phyloP scores from a whole-genome alignment of 2,797 vertebrate genomes.

The Anomalospiza imberbis region DNA sequence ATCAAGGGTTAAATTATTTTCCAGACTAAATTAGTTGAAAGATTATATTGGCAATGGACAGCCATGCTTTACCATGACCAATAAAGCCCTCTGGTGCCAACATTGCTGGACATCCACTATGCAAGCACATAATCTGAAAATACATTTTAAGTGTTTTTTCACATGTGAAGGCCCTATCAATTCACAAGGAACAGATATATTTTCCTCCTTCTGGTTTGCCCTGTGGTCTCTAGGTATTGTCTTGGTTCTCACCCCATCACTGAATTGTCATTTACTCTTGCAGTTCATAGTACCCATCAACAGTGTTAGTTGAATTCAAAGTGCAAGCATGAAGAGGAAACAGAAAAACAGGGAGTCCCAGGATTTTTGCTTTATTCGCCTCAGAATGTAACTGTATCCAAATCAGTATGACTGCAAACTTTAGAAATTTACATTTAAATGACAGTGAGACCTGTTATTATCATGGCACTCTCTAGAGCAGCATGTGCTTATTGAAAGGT shows the following conservation, averaged over 20 bases:
- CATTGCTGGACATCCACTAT: background rate
- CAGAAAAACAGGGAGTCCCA: background rate
- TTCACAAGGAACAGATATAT: background rate
- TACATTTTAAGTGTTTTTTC: background rate
- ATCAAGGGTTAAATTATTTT: background rate
- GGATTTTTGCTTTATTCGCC: background rate
- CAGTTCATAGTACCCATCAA: background rate
- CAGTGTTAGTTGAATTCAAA: background rate
- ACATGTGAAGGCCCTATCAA: background rate
- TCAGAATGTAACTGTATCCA: background rate
- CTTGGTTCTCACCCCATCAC: background rate
- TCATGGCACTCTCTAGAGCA: background rate
- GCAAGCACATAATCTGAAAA: background rate
- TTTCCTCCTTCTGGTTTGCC: background rate
- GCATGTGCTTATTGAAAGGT: background rate
- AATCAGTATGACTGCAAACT: background rate
- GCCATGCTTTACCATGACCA: background rate
- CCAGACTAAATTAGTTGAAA: background rate
- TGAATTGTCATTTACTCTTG: background rate
- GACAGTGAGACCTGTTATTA: background rate
- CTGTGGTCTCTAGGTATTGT: background rate
- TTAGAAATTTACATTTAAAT: background rate
- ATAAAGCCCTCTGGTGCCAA: background rate
- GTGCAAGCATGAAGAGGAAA: background rate
- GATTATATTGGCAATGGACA: background rate